Evolutionary conservation across 1,140 invertebrate species (phyloP).

Genomic region (Anoplolepis gracilipes): DNA sequence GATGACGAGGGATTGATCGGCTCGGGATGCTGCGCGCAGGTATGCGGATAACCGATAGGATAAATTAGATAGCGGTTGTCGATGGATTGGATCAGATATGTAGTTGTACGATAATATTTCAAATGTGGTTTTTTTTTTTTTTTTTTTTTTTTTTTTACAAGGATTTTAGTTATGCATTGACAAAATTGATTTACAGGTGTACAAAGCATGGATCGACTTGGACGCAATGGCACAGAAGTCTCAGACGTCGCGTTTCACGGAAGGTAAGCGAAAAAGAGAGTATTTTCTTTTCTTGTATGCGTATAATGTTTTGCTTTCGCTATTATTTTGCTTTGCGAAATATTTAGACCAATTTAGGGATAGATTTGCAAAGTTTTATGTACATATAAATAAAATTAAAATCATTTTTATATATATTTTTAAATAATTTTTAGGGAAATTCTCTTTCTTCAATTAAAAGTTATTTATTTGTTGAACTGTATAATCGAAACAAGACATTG

Average conservation of each 20-base stretch:
- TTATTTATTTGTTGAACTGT: no score
- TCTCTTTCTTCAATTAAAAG: no score
- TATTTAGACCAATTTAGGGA: neutral
- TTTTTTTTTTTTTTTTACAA: neutral
- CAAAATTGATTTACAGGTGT: slow-evolving; percentile 78
- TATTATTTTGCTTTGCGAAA: neutral
- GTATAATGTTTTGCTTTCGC: neutral
- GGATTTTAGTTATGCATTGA: neutral
- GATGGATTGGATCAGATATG: neutral
- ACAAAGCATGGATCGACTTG: slow-evolving; percentile 83
- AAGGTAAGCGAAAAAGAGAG: slow-evolving; percentile 67
- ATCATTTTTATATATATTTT: no score
- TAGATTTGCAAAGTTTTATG: neutral
- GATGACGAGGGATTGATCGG: slow-evolving; percentile 83
- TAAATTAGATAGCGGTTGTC: neutral
- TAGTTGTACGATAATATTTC: neutral
- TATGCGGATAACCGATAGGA: slow-evolving; percentile 61
- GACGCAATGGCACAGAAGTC: slow-evolving; percentile 37
- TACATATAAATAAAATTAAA: no score
- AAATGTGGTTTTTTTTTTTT: neutral
- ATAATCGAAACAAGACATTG: neutral
- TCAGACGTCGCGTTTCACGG: slow-evolving; percentile 41
- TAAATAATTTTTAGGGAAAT: no score
- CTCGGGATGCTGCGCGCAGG: slow-evolving; percentile 87
- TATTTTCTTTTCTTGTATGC: neutral